Evolutionary conservation across 2,888 invertebrate species (phyloP).

Genomic region (Cosmia pyralina): DNA sequence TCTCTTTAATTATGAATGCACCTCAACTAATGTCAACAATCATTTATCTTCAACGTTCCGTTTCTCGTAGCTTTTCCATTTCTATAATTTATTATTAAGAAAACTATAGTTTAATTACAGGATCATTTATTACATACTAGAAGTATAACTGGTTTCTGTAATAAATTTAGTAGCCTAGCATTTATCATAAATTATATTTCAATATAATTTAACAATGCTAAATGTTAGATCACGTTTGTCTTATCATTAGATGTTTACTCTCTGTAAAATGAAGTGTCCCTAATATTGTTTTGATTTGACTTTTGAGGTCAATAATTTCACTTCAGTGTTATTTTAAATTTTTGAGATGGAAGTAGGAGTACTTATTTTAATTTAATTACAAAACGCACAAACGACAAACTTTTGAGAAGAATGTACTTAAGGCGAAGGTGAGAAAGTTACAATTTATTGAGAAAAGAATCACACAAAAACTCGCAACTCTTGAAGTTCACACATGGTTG

Average conservation of each 20-base stretch:
- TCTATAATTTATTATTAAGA: not conserved
- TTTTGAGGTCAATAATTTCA: slow-evolving; percentile 23
- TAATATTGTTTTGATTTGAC: slow-evolving; percentile 60
- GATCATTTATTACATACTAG: not conserved
- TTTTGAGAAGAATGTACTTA: slow-evolving; percentile 71
- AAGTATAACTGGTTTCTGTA: not conserved
- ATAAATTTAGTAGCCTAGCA: accelerated
- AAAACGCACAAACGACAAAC: slow-evolving; percentile 4
- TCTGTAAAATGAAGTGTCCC: slow-evolving; percentile 26
- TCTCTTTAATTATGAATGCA: slow-evolving; percentile 43
- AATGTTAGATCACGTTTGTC: not conserved
- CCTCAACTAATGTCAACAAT: slow-evolving; percentile 58
- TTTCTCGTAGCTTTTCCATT: not conserved
- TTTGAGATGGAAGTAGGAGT: slow-evolving; percentile 41
- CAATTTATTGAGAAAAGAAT: not conserved
- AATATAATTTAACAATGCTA: not conserved
- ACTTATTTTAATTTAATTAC: slow-evolving; percentile 30
- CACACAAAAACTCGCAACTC: not conserved
- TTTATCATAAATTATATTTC: not conserved
- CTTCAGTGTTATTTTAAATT: slow-evolving; percentile 27
- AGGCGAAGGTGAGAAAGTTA: slow-evolving; percentile 72
- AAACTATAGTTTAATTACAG: not conserved
- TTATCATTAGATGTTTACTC: not conserved
- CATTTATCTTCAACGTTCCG: slow-evolving; percentile 33
- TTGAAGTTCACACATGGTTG: slow-evolving; percentile 35